These are phyloP conservation scores for Alfaro cultratus DNA, from an alignment of 2,797 vertebrate genomes.

Conservation along the genomic window DNA sequence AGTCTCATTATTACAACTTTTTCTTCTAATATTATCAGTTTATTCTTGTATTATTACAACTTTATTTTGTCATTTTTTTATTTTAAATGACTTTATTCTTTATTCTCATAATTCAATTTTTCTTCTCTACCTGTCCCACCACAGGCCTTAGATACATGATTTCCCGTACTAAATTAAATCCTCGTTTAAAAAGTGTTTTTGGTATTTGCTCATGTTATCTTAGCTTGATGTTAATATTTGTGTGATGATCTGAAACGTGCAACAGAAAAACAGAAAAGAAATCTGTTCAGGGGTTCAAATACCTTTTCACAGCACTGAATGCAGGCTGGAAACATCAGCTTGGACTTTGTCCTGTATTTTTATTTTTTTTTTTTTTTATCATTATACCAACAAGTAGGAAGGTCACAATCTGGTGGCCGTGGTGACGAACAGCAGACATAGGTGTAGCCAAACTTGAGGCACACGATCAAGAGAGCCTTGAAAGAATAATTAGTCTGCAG, in stretches of 20 bases:
- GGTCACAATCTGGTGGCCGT: neutral
- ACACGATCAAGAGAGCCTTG: constrained; percentile 37
- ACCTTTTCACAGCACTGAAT: neutral
- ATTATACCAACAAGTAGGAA: constrained; percentile 13
- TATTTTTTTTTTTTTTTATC: too few relatives aligned
- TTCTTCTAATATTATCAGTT: too few relatives aligned
- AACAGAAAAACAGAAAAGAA: neutral
- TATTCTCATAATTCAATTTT: neutral
- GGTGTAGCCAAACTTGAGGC: constrained; percentile 34
- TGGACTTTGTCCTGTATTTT: constrained; percentile 11
- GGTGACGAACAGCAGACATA: constrained; percentile 27
- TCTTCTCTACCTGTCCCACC: too few relatives aligned
- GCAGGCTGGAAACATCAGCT: neutral
- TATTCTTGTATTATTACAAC: too few relatives aligned
- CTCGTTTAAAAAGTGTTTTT: neutral
- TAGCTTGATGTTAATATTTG: neutral
- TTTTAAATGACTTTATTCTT: too few relatives aligned
- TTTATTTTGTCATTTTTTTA: too few relatives aligned
- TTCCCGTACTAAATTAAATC: neutral
- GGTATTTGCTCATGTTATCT: neutral
- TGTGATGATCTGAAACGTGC: neutral
- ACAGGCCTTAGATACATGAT: neutral
- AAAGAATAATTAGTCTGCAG: constrained; percentile 55
- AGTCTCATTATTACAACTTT: too few relatives aligned
- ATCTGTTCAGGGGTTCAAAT: neutral